Evolutionary conservation across 2,888 invertebrate genomes (phyloP), one percentile per base, ranked within the genome.

Genomic region (Heliconius aoede): DNA sequence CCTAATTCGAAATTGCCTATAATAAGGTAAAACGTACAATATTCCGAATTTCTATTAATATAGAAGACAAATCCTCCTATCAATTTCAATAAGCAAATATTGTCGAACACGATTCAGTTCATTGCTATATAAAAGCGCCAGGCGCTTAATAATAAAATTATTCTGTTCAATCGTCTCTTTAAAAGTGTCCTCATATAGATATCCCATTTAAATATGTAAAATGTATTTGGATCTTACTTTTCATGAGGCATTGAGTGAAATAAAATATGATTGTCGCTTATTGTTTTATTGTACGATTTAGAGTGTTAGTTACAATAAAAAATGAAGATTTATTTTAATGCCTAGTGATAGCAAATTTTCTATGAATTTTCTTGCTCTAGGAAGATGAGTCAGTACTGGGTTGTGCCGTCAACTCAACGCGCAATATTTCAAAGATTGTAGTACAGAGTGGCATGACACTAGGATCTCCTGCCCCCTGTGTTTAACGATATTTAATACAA

Each of bases 61-160:
- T 18, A 30, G 15, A 69, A 32, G 51, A 69, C 51, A 69, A 55
- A 69, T 69, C 55, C n/a, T 69, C 68, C 55, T 55, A 18, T 18
- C 36, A 72, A 60, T 60, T 72, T 60, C 21, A 60, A 60, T 40
- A 26, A 60, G 60, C 72, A 60, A 72, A 72, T 72, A 72, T 72
- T 72, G 40, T 72, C 58, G 58, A 72, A 72, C 58, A 60, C 40
- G 72, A 72, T 55, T 55, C 55, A 13, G 30, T 32, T 55, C 69
- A 30, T 69, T 69, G 69, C 69, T 69, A 69, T 3, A 69, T 55
- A 55, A 69, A 69, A 69, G 55, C 55, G 30, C 32, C 55, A 69
- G 69, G 69, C 69, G 55, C 69, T 55, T 55, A 32, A 69, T 69
- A 69, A 69, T 30, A 69, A 69, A 55, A 69, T 69, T 55, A 69